Base-by-base conservation (phyloP, 2,113 vertebrate genomes). In the Ictalurus punctatus region DNA sequence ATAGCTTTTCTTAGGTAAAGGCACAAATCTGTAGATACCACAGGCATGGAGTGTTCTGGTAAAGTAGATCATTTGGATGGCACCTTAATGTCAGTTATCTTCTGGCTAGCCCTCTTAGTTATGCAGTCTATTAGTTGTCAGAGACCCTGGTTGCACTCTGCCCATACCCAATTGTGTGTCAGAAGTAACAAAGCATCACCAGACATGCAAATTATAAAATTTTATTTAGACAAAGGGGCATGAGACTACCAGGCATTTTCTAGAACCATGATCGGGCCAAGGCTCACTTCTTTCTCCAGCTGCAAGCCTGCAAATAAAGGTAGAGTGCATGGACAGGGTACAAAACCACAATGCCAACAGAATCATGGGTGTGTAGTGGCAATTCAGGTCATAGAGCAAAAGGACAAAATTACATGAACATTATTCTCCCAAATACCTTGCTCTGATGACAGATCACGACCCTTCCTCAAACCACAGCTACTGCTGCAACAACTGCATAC, bases 401-500 rank as follows among this genome's bases (percentile, higher is more conserved):
- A 34, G 34, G 1, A 14, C 12, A 2, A 71, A 71, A 1, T 34
- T 34, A 71, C 14, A 34, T 17, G 1, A 34, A 19, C 54, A 56
- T 14, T 1, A 16, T 71, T 30, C 63, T n/a, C 0, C 27, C 10
- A 67, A 67, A 23, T 25, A 63, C 58, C 82, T 27, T 44, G 59
- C 3, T 84, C 37, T 25, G 67, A 37, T 0, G 52, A 21, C 14
- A 44, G 17, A 71, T 80, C 85, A 7, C 80, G n/a, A 6, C 79
- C 85, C 30, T 52, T 84, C 58, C 58, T 30, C 3, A 8, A 34
- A 21, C 19, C 67, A 79, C 92, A 92, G 40, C 4, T 81, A 17
- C 84, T 13, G 7, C 90, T 87, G 69, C 92, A 92, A 59, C 91
- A 92, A 73, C 44, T 3, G 10, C 90, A 91, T 6, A 86, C 85